Evolutionary conservation across 2,113 vertebrate species (phyloP), one percentile per base, ranked within the genome.

Genomic region (Nesogale talazaci): DNA sequence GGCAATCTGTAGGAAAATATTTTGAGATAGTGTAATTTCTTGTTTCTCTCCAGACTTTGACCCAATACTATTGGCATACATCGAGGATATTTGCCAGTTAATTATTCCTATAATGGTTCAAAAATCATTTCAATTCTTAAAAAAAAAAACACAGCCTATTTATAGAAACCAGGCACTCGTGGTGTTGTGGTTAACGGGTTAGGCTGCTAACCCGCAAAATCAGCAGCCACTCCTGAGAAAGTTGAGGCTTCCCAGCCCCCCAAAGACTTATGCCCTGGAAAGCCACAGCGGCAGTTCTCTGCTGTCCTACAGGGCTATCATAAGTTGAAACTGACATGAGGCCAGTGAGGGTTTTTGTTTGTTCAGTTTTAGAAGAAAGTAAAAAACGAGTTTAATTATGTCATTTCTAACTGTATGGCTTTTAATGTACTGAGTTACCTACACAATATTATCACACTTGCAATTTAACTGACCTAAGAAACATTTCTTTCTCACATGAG

Each of bases 361-460:
- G 42, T 52, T 52, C 46, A 52, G 46, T 52, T 12, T 52, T 52
- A 52, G 46, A 52, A 52, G 46, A 52, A 52, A 52, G 9, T 52
- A 52, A 52, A 52, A 27, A 46, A 42, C 56, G 34, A 88, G 20
- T 91, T 85, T 91, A 10, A 46, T 69, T 78, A 57, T 79, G 19
- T 87, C 36, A 40, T 87, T 80, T 95, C 61, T 93, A 65, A 80
- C 12, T 79, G 80, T 52, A 72, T 70, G 10, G 23, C 36, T 81
- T 93, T 77, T 76, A 42, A 65, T 59, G 4, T 63, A 63, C 25
- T 31, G 31, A 88, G 57, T 34, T 76, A 83, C 10, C 10, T 65
- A 23, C 25, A 20, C 19, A 82, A 85, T 94, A 70, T 46, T 15
- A 69, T 77, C 5, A 56, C 83, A 59, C 61, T 36, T 42, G 2